Evolutionary conservation across 2,113 vertebrate species (phyloP).

Genomic region (Gallinago media): DNA sequence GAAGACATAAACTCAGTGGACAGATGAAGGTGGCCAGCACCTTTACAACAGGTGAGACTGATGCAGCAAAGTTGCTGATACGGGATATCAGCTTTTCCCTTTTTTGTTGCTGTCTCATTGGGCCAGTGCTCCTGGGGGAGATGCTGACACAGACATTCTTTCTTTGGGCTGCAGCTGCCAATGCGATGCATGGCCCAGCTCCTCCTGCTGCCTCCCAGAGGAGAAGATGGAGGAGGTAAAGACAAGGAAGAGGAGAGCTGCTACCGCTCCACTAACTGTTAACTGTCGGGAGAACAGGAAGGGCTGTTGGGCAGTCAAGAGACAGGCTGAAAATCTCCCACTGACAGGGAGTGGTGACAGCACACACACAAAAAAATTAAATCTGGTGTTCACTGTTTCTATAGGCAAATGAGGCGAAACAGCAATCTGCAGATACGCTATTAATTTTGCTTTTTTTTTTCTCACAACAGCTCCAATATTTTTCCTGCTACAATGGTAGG

Average conservation of each 20-base stretch:
- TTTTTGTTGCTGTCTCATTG: neutral
- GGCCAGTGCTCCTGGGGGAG: neutral
- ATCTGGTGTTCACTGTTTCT: neutral
- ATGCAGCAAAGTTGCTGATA: neutral
- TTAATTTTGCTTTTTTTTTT: neutral
- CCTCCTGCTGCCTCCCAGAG: neutral
- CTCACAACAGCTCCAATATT: neutral
- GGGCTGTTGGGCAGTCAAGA: neutral
- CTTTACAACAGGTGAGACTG: neutral
- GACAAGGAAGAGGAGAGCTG: neutral
- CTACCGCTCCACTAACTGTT: accelerated
- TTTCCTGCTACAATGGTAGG: neutral
- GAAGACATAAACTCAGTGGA: neutral
- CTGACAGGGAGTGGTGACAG: neutral
- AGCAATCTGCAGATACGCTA: neutral
- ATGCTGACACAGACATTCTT: accelerated
- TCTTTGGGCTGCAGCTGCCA: neutral
- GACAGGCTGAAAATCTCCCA: neutral
- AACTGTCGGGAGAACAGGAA: accelerated
- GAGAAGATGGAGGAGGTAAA: neutral
- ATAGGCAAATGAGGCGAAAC: neutral
- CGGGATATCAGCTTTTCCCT: neutral
- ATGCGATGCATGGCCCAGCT: accelerated
- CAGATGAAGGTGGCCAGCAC: neutral
- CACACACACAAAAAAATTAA: neutral